Conservation (phyloP, 2,888 invertebrate species). For the Drosophila sordidula region DNA sequence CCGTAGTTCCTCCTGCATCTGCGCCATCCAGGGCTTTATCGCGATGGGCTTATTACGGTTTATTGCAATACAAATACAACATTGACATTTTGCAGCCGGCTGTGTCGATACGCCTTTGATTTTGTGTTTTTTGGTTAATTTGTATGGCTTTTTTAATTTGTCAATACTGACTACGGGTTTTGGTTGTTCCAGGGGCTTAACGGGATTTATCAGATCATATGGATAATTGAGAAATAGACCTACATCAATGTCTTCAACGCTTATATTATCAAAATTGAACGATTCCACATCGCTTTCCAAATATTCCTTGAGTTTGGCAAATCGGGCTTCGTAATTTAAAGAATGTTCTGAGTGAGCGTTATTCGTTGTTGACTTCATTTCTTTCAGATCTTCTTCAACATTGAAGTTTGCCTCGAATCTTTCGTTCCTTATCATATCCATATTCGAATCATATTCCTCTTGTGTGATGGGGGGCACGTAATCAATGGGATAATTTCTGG, state of each 20-base stretch:
- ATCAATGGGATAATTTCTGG: no score
- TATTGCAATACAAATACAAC: slow-evolving; percentile 42
- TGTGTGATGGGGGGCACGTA: no score
- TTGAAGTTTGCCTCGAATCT: no score
- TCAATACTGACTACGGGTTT: background rate
- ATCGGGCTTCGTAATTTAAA: background rate
- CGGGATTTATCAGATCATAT: background rate
- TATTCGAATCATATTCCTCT: no score
- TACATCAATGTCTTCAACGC: slow-evolving; percentile 10
- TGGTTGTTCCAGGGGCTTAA: no score
- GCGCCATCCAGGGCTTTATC: slow-evolving; percentile 39
- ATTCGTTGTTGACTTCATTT: no score
- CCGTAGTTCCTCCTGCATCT: slow-evolving; percentile 44
- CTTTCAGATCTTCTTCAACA: no score
- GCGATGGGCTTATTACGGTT: slow-evolving; percentile 1
- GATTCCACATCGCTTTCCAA: background rate
- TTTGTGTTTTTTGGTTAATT: background rate
- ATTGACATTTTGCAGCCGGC: background rate
- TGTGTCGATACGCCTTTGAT: background rate
- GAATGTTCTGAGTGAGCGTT: no score
- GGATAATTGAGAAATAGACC: slow-evolving; percentile 16
- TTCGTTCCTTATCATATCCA: no score
- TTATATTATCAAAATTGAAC: slow-evolving; percentile 4
- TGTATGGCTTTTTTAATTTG: background rate
- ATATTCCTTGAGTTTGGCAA: background rate